phyloP scores from a whole-genome alignment of 2,888 invertebrate genomes.

The Neria commutata region DNA sequence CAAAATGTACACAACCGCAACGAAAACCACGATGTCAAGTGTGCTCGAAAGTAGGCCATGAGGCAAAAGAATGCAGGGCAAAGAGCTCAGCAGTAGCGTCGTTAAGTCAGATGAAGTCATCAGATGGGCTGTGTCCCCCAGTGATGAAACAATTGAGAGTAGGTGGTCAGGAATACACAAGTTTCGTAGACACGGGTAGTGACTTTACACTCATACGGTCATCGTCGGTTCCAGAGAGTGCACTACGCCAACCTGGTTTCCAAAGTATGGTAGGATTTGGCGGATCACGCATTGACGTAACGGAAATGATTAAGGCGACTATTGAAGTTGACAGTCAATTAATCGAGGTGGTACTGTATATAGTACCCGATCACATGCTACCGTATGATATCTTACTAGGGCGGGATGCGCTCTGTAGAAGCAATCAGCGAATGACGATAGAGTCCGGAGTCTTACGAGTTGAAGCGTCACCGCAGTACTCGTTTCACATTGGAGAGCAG shows the following conservation, averaged over 20 bases:
- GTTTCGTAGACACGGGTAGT: constrained; percentile 28
- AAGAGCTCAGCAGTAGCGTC: constrained; percentile 9
- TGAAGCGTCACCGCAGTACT: background rate
- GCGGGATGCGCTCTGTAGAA: constrained; percentile 23
- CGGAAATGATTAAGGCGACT: constrained; percentile 8
- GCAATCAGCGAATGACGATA: constrained; percentile 17
- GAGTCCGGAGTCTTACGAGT: constrained; percentile 6
- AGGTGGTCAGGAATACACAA: constrained; percentile 3
- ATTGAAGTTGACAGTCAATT: constrained; percentile 7
- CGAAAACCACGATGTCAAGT: constrained; percentile 11
- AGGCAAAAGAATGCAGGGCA: constrained; percentile 20
- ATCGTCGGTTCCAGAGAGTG: constrained; percentile 10
- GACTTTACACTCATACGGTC: constrained; percentile 21
- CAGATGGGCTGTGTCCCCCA: background rate
- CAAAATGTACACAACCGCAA: constrained; percentile 21
- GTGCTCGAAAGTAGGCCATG: constrained; percentile 22
- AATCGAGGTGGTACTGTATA: constrained; percentile 5
- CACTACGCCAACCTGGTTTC: background rate
- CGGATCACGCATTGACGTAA: constrained; percentile 18
- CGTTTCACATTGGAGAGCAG: constrained; percentile 4
- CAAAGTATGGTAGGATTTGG: constrained; percentile 27
- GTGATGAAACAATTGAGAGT: background rate
- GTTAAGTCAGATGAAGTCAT: background rate
- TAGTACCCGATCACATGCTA: constrained; percentile 18
- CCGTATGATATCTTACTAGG: constrained; percentile 12